Evolutionary conservation across 2,113 vertebrate genomes (phyloP), one percentile per base, ranked within the genome.

Genomic region (Sorex araneus): DNA sequence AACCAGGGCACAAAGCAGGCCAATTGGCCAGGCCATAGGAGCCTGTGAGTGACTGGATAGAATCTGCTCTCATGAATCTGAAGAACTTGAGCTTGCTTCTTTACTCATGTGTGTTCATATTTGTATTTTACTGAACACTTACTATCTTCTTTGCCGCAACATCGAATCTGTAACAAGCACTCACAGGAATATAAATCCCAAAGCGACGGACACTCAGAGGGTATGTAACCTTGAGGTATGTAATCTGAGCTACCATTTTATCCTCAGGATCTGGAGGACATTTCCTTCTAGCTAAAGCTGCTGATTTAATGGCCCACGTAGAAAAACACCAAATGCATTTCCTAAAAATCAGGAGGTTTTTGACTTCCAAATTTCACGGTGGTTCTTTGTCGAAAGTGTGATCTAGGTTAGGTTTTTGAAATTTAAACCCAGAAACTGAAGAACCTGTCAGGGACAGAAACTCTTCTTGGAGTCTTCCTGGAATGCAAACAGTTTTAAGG

Each of bases 401-500:
- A 71, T 86, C 79, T 93, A 45, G 45, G 93, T 88, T 60, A 4
- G 32, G 80, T 60, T 85, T 90, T 89, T 90, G 1, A 1, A 45
- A 40, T 7, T 81, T 66, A 84, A 94, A 43, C 89, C 28, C 94
- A 81, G 76, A 94, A 70, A 91, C 43, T 28, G n/a, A 47, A 89
- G 76, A 71, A 63, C 32, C 54, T 95, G 76, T 71, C 88, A 95
- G 89, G 25, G 80, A 88, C 45, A 95, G 80, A 45, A 85, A 81
- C 76, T 73, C 90, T 78, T 32, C 77, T 92, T 92, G 80, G 94
- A 95, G 94, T 92, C 90, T 78, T 32, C 77, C 90, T 92, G 80
- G 94, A 95, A 95, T 92, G 93, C 94, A 94, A 96, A 96, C 95
- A 94, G 93, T 95, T 79, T 92, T 93, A 95, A 96, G 94, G 90